Percentiles rank a stretch among this genome's conserved stretches.
Conservation (phyloP, 2,113 vertebrate genomes). For the Atherinomorus stipes region DNA sequence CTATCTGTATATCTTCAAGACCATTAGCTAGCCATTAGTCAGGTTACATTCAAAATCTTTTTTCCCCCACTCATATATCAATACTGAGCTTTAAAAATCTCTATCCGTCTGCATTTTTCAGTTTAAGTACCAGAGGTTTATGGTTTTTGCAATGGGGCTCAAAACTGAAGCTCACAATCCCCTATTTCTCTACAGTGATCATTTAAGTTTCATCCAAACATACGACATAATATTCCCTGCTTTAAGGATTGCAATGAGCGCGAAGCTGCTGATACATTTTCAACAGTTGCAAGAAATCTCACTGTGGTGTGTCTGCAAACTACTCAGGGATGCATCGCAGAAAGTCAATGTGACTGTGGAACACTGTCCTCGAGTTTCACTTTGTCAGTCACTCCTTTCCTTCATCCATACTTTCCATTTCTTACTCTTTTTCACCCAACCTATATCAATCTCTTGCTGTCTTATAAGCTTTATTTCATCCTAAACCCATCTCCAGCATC, state of each 20-base stretch:
- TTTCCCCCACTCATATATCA: too few relatives aligned
- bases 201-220: neutral
- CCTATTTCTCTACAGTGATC: neutral
- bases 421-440: slow-evolving; percentile 4
- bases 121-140: neutral
- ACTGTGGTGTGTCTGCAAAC: slow-evolving; percentile 21
- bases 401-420: slow-evolving; percentile 26
- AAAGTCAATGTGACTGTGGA: slow-evolving; percentile 38
- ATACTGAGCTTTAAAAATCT: neutral
- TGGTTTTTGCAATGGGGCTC: too few relatives aligned
- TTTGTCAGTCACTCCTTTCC: neutral
- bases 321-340: slow-evolving; percentile 25
- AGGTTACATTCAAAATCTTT: too few relatives aligned
- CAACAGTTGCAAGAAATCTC: slow-evolving; percentile 1
- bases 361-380: neutral
- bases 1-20: neutral
- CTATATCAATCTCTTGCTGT: slow-evolving; percentile 31
- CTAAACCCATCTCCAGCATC: slow-evolving; percentile 20
- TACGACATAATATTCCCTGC: slow-evolving; percentile 15
- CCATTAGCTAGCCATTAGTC: neutral
- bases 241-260: slow-evolving; percentile 15
- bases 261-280: slow-evolving; percentile 23
- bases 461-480: slow-evolving; percentile 47
- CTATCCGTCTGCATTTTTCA: neutral
- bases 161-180: neutral